A percentile compares a stretch with the other conserved stretches of the same genome.
These are phyloP conservation scores for Nannoperca australis DNA, from an alignment of 2,797 vertebrate genomes.

Conservation along the genomic window DNA sequence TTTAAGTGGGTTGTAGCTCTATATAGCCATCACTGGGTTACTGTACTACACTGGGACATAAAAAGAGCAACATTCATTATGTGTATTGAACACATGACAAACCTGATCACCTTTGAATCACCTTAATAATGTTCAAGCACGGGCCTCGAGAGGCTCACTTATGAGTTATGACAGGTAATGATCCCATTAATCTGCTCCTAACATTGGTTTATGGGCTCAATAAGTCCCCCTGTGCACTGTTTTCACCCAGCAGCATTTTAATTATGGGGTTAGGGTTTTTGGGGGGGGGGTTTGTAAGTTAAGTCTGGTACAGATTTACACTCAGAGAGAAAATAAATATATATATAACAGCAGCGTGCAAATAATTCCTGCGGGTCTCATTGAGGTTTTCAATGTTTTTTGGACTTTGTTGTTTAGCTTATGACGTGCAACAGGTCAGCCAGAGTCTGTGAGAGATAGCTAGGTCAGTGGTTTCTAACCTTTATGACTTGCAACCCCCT, in stretches of 20 bases:
- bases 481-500: neutral
- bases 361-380: slow-evolving; percentile 16
- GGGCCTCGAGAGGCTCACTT: slow-evolving; percentile 26
- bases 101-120: slow-evolving; percentile 27
- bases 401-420: slow-evolving; percentile 65
- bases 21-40: slow-evolving; percentile 4
- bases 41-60: neutral
- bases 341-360: slow-evolving; percentile 17
- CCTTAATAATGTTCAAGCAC: neutral
- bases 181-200: slow-evolving; percentile 63
- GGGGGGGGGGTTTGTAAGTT: neutral
- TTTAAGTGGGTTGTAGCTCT: slow-evolving; percentile 13
- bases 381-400: slow-evolving; percentile 30
- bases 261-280: no score
- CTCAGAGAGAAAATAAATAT: neutral
- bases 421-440: neutral
- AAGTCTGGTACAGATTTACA: neutral
- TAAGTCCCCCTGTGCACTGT: neutral
- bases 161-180: slow-evolving; percentile 50
- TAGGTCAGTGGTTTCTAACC: neutral
- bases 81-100: neutral
- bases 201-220: slow-evolving; percentile 48
- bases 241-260: slow-evolving; percentile 1
- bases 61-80: neutral
- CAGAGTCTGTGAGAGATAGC: neutral